Evolutionary conservation across 2,113 vertebrate species (phyloP), one percentile per base, ranked within the genome.

Genomic region (Tragelaphus imberbis): DNA sequence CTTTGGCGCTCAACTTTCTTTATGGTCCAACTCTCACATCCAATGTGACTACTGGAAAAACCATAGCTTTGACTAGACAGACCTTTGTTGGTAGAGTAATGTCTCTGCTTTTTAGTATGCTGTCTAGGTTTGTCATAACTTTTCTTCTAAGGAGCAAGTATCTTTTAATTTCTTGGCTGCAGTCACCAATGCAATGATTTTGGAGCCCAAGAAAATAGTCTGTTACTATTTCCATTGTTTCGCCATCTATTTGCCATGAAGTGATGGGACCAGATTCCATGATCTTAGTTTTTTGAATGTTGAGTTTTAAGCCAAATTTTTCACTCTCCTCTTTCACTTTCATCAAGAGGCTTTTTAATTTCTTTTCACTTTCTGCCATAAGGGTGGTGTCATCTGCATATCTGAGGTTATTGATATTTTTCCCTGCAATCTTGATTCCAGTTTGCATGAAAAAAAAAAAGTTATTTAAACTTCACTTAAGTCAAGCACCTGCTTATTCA

Each of bases 391-490:
- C 10, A 71, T 71, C n/a, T 40, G 68, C 68, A 71, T 71, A 23
- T 71, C 17, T 40, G n/a, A 71, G n/a, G 68, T 40, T 71, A 71
- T 40, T 71, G 9, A 71, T 40, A 71, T 71, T 71, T 40, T 36
- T 36, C 19, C n/a, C 19, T 23, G 68, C n/a, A 40, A 40, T 71
- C 68, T 71, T 40, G n/a, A 71, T 40, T 71, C n/a, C 68, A 71
- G n/a, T 21, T 71, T 40, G 68, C 10, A 71, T 2, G 14, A 28
- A 2, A 36, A 36, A 68, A 68, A 71, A 71, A 65, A n/a, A 71
- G 10, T 40, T 71, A 86, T 33, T 93, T 84, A 75, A 93, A 93
- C 44, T 90, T 84, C 55, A 93, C 65, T 90, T 71, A 55, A 91
- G 58, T 94, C 80, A 93, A 95, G 47, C 6, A 71, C 53, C 82